Conservation (phyloP, 2,113 vertebrate species). For the Ciconia maguari region DNA sequence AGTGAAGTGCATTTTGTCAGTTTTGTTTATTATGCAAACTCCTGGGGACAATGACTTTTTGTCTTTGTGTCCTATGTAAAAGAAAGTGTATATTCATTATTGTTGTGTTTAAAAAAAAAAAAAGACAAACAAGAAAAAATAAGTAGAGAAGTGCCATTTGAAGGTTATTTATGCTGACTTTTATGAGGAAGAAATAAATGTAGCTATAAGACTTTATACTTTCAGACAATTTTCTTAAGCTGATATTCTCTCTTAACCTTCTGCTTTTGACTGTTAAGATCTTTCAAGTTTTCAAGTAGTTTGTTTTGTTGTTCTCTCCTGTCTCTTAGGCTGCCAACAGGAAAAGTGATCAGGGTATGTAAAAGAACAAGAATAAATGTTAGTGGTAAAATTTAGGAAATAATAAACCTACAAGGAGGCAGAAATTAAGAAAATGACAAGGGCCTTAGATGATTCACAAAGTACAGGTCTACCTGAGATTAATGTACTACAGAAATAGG, state of each 20-base stretch:
- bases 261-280: background rate
- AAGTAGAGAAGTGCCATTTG: background rate
- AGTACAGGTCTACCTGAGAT: background rate
- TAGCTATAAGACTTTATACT: background rate
- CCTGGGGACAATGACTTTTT: background rate
- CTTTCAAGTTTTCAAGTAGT: background rate
- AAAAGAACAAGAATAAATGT: background rate
- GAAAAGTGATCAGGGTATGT: background rate
- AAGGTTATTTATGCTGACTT: background rate
- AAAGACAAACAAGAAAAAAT: background rate
- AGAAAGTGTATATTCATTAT: background rate
- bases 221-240: background rate
- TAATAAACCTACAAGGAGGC: background rate
- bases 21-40: background rate
- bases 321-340: background rate
- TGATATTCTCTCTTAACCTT: background rate
- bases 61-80: background rate
- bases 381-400: background rate
- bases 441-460: background rate
- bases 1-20: background rate
- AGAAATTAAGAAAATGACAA: background rate
- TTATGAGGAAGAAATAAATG: background rate
- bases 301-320: background rate
- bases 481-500: background rate
- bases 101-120: background rate